These are phyloP conservation scores for Myrmecobius fasciatus DNA, from an alignment of 2,113 vertebrate species.

Conservation along the genomic window DNA sequence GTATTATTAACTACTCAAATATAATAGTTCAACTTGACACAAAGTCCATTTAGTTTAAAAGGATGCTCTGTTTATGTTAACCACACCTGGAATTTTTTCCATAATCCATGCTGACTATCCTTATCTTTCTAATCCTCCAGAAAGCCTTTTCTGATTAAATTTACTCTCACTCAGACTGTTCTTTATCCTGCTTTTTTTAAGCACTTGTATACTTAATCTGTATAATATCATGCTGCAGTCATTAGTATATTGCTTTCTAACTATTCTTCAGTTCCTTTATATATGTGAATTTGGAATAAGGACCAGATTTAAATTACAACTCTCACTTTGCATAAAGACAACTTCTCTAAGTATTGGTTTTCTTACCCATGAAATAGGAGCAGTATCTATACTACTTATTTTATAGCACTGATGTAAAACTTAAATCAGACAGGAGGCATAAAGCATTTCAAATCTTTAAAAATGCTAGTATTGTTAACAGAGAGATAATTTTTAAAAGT, in stretches of 20 bases:
- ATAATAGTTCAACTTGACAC: background rate
- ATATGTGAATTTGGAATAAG: background rate
- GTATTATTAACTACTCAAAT: slow-evolving; percentile 13
- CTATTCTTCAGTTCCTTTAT: background rate
- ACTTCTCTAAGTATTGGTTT: background rate
- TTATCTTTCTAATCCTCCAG: background rate
- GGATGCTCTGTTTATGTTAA: background rate
- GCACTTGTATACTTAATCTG: slow-evolving; percentile 20
- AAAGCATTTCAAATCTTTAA: background rate
- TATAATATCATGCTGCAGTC: background rate
- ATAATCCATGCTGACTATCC: background rate
- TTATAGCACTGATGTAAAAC: background rate
- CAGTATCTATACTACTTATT: background rate
- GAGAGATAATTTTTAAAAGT: background rate
- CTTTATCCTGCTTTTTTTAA: slow-evolving; percentile 5
- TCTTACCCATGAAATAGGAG: background rate
- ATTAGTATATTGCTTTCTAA: slow-evolving; percentile 32
- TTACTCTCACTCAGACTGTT: background rate
- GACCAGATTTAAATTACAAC: background rate
- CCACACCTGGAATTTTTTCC: background rate
- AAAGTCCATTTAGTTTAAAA: slow-evolving; percentile 1
- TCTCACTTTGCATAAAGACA: background rate
- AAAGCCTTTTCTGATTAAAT: slow-evolving; percentile 17
- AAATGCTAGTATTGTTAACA: background rate
- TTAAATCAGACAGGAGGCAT: background rate